Evolutionary conservation across 1,140 invertebrate genomes (phyloP).

Genomic region (Heterodera carotae): DNA sequence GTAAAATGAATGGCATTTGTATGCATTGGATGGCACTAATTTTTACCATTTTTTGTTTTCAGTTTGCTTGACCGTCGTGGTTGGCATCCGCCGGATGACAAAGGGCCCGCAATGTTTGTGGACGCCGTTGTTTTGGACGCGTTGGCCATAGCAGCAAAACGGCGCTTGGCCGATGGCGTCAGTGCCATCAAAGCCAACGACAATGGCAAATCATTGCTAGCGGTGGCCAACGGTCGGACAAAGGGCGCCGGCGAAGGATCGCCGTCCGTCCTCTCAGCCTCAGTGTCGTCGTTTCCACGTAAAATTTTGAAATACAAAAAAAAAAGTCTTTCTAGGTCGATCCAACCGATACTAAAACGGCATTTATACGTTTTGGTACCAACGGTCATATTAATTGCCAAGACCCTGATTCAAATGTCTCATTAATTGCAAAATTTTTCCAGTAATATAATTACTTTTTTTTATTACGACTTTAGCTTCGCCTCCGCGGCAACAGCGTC

Average conservation of each 20-base stretch:
- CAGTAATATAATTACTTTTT: no score
- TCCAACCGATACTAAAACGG: no score
- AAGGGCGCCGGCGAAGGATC: not conserved
- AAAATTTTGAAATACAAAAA: not conserved
- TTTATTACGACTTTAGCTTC: no score
- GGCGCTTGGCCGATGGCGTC: not conserved
- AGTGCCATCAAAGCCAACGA: not conserved
- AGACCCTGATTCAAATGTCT: not conserved
- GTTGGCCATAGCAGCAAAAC: conserved; percentile 10
- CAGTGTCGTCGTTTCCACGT: conserved; percentile 11
- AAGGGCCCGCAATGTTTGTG: conserved; percentile 14
- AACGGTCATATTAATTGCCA: no score
- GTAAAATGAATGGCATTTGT: not conserved
- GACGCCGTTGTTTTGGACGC: conserved; percentile 7
- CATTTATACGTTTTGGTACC: no score
- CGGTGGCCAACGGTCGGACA: not conserved
- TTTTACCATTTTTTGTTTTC: not conserved
- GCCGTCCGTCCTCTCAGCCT: not conserved
- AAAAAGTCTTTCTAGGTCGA: no score
- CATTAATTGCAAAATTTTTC: not conserved
- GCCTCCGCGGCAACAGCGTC: conserved; percentile 16
- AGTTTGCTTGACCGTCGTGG: conserved; percentile 24
- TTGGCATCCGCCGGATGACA: conserved; percentile 6
- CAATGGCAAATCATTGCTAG: not conserved
- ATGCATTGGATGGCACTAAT: not conserved